A percentile compares a stretch with the other conserved stretches of the same genome.
Evolutionary conservation across 2,797 vertebrate species (phyloP).

Genomic region (Oryzias sinensis): DNA sequence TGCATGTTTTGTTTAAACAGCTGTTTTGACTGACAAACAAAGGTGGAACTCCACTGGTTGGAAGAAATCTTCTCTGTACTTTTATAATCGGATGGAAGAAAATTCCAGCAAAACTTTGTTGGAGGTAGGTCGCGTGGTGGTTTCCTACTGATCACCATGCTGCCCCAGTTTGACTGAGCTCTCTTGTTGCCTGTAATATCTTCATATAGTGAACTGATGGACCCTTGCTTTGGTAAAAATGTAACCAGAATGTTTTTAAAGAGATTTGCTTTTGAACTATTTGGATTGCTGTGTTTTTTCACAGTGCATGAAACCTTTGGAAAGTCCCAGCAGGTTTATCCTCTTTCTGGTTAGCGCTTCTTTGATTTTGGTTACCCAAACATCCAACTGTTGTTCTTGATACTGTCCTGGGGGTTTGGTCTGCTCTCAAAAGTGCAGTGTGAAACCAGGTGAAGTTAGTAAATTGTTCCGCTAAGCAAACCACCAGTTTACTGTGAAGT

Average conservation of each 20-base stretch:
- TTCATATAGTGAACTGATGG: slow-evolving; percentile 44
- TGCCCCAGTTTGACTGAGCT: slow-evolving; percentile 55
- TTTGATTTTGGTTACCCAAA: too few relatives aligned
- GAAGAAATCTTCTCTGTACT: slow-evolving; percentile 52
- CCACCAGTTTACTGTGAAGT: neutral
- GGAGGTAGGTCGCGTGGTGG: slow-evolving; percentile 48
- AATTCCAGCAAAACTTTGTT: slow-evolving; percentile 4
- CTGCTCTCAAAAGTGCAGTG: too few relatives aligned
- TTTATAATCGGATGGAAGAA: slow-evolving; percentile 52
- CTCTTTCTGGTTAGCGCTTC: too few relatives aligned
- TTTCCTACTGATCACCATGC: slow-evolving; percentile 33
- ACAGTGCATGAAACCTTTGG: slow-evolving; percentile 36
- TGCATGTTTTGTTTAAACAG: slow-evolving; percentile 66
- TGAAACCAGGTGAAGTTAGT: too few relatives aligned
- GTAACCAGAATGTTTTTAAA: slow-evolving; percentile 62
- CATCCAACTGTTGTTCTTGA: too few relatives aligned
- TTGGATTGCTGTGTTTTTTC: slow-evolving; percentile 53
- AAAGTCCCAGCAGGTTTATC: slow-evolving; percentile 25
- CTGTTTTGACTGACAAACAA: neutral
- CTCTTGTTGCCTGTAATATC: slow-evolving; percentile 49
- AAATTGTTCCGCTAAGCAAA: too few relatives aligned
- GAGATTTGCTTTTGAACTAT: slow-evolving; percentile 49
- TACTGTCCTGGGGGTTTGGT: too few relatives aligned
- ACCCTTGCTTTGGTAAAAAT: slow-evolving; percentile 57
- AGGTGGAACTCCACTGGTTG: slow-evolving; percentile 41